Percentiles rank a stretch among this genome's conserved stretches.
These are phyloP conservation scores for Apotomis betuletana DNA, from an alignment of 2,888 invertebrate species.

Conservation along the genomic window DNA sequence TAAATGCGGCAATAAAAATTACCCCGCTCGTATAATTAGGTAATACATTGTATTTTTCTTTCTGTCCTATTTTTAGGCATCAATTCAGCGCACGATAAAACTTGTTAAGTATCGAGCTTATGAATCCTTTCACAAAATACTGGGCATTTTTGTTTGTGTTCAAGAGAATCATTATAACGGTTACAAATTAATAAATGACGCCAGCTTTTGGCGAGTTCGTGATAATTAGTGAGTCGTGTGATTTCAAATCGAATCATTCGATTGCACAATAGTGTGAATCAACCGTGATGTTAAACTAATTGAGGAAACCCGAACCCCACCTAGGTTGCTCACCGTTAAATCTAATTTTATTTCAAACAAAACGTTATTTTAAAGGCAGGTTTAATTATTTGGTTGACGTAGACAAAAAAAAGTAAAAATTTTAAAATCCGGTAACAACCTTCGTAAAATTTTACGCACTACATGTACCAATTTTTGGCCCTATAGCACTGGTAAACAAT, in stretches of 20 bases:
- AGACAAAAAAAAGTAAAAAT: too few relatives aligned
- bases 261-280: conserved; percentile 23
- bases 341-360: too few relatives aligned
- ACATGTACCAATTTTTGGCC: too few relatives aligned
- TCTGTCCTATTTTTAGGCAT: conserved; percentile 33
- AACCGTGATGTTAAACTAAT: too few relatives aligned
- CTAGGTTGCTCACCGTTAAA: too few relatives aligned
- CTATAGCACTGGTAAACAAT: too few relatives aligned
- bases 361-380: too few relatives aligned
- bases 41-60: conserved; percentile 40
- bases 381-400: too few relatives aligned
- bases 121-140: background rate
- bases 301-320: too few relatives aligned
- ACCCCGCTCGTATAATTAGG: conserved; percentile 36
- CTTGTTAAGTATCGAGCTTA: conserved; percentile 1
- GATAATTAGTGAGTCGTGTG: conserved; percentile 30
- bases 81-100: conserved; percentile 18
- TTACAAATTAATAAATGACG: conserved; percentile 35
- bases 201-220: conserved; percentile 16
- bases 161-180: background rate
- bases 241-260: conserved; percentile 11
- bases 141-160: conserved; percentile 6
- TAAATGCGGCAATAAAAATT: conserved; percentile 40
- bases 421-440: too few relatives aligned
- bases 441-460: too few relatives aligned